Percentiles rank a stretch among this genome's conserved stretches.
phyloP scores from a whole-genome alignment of 2,797 vertebrate species.

The Saxicola maurus region DNA sequence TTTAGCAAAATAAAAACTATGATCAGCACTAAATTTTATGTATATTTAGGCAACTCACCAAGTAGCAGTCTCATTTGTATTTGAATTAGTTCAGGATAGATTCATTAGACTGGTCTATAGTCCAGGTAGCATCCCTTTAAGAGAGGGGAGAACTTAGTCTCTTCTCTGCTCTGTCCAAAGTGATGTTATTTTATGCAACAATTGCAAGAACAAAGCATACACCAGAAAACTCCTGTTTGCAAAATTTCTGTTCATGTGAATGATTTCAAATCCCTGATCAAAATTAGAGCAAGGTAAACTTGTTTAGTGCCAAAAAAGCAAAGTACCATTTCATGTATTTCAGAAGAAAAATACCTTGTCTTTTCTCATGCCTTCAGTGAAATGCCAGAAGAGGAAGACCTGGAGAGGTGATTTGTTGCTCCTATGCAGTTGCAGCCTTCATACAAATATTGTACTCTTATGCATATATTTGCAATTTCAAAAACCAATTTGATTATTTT shows the following conservation, averaged over 20 bases:
- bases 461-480: not conserved
- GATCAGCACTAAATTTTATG: not conserved
- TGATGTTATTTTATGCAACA: not conserved
- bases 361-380: not conserved
- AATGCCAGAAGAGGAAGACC: not conserved
- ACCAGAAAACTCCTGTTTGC: not conserved
- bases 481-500: not conserved
- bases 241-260: not conserved
- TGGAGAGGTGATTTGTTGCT: not conserved
- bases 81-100: not conserved
- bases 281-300: not conserved
- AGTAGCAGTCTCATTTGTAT: not conserved
- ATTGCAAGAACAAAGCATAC: not conserved
- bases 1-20: not conserved
- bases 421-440: not conserved
- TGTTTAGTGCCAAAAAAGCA: not conserved
- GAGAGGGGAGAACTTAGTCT: not conserved
- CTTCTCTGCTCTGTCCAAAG: not conserved
- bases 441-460: not conserved
- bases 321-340: not conserved
- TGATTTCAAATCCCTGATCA: not conserved
- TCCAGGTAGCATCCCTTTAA: not conserved
- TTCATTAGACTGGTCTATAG: not conserved
- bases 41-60: not conserved
- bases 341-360: not conserved